Evolutionary conservation across 1,140 invertebrate genomes (phyloP), one percentile per base, ranked within the genome.

Genomic region (Leptopilina boulardi): DNA sequence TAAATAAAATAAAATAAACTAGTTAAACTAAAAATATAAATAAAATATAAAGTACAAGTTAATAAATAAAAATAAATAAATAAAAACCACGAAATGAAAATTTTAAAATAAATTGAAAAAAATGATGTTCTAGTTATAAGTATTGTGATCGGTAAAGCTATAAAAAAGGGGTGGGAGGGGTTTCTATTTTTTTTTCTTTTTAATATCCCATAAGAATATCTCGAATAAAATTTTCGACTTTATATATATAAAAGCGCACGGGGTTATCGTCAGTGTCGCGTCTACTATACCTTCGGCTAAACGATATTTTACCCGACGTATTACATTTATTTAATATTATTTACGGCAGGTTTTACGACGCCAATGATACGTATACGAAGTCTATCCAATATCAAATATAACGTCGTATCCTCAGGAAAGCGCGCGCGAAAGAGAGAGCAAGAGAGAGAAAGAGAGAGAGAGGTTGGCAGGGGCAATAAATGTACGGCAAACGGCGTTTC

Each of bases 321-420:
- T 89, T 90, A 89, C 86, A 90, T 90, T 90, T 90, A 89, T 90
- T 91, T 89, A 89, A 90, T 90, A 90, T 91, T 90, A 90, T 91
- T 90, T 90, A 91, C 84, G 87, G 83, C 84, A 84, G 82, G 82
- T 87, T 91, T 91, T 91, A 91, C 85, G 89, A 89, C 76, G 77
- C 78, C 86, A 89, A 89, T 89, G 89, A 89, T 89, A 91, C 87
- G 84, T 89, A 90, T 89, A 89, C 85, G 82, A 77, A 86, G 85
- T 90, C 86, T 89, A 89, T 89, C 90, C 89, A 90, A 91, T 91
- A 90, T 91, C 89, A 90, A 91, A 91, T 90, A 91, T 90, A 91
- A 90, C 88, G 87, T 90, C 89, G 87, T 89, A 90, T 87, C 85
- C 84, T 59, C 81, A 81, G 80, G 84, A 84, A 85, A 83, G 79